Conservation (phyloP, 2,888 invertebrate species). For the Sesamia inferens region DNA sequence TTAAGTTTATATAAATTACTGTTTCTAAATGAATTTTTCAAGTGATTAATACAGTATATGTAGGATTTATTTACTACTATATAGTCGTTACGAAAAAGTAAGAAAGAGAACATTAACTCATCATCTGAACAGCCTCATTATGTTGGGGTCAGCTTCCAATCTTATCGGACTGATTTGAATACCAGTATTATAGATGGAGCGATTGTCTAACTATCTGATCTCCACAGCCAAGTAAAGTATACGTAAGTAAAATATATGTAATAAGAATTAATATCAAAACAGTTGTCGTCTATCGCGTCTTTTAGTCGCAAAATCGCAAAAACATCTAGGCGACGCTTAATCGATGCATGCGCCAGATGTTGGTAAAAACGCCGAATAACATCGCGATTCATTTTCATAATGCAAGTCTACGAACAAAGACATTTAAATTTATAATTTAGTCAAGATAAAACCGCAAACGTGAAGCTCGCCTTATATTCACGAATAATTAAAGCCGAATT, state of each 20-base stretch:
- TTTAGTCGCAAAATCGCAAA: slow-evolving; percentile 27
- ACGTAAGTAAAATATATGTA: too few species aligned
- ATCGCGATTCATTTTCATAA: slow-evolving; percentile 71
- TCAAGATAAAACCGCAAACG: slow-evolving; percentile 64
- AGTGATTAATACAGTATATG: too few species aligned
- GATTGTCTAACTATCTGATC: too few species aligned
- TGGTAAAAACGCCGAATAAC: slow-evolving; percentile 63
- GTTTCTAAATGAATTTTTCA: background rate
- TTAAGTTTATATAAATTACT: slow-evolving; percentile 3
- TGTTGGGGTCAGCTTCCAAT: too few species aligned
- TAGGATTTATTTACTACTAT: too few species aligned
- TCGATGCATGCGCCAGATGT: slow-evolving; percentile 70
- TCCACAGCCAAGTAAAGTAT: too few species aligned
- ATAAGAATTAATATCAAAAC: background rate
- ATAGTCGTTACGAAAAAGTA: background rate
- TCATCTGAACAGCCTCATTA: too few species aligned
- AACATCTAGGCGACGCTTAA: slow-evolving; percentile 43
- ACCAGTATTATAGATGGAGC: too few species aligned
- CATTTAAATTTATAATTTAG: slow-evolving; percentile 78
- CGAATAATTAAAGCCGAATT: slow-evolving; percentile 55
- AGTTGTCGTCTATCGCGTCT: background rate
- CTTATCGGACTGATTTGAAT: too few species aligned
- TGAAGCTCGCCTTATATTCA: slow-evolving; percentile 57
- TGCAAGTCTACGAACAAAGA: slow-evolving; percentile 70
- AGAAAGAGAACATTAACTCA: too few species aligned